Evolutionary conservation across 2,113 vertebrate genomes (phyloP), one percentile per base, ranked within the genome.

Genomic region (Xenopus borealis): DNA sequence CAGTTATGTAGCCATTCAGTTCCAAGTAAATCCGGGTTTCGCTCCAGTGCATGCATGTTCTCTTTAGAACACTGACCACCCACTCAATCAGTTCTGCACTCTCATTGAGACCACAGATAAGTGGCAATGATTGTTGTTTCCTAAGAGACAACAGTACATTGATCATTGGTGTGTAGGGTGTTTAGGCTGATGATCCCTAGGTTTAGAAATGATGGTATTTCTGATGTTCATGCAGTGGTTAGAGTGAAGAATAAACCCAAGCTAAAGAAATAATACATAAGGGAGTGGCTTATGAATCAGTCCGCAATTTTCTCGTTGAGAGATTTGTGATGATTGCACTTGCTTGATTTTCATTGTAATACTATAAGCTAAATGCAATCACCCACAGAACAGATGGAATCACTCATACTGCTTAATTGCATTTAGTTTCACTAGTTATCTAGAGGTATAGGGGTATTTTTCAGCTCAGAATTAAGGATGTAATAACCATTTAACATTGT

Each of bases 371-470:
- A 65, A 78, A 74, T 78, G 67, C 79, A 84, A 73, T 80, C 63
- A 59, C 82, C 67, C 81, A 81, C 47, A 72, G 82, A 86, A 74
- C 59, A 78, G 81, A 73, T 82, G 76, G 77, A 19, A 82, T 81
- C 17, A 71, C 80, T 86, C 86, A 82, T 72, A 66, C 79, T 62
- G 71, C 23, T 59, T 81, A 75, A 75, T 81, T 85, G 59, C n/a
- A 17, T 80, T 64, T 83, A 80, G 77, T 80, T 86, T 71, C 44
- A 62, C 30, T 78, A 6, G 78, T 62, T 85, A 82, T 16, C 81
- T 85, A 86, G 85, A 87, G 71, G 69, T 83, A 80, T 85, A 27
- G 80, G 68, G 77, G 78, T 7, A 69, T 61, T 89, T 84, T 82
- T 85, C 78, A 75, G 80, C 72, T 74, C 72, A 69, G 67, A 82